Base-by-base conservation (phyloP, 1,140 invertebrate species). In the Hyposmocoma kahamanoa region DNA sequence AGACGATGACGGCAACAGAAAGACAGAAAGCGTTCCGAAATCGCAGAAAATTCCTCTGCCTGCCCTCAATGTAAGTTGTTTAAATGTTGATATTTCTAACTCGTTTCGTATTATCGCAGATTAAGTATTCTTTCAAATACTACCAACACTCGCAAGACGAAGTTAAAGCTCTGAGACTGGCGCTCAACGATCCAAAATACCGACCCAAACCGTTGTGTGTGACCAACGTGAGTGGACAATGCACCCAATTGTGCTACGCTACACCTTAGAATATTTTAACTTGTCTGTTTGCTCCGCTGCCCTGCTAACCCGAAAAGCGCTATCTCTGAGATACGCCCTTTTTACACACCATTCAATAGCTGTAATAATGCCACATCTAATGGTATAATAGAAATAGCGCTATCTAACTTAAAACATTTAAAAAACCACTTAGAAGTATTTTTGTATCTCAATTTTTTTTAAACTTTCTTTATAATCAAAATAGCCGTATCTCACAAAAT, bases 11-110 rank as follows among this genome's bases (percentile, higher is more conserved):
- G 88, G 89, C 60, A 87, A 87, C 58, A 89, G 88, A 69, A 88
- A 88, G 58, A 85, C 87, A 50, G 90, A 91, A 53, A 87, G 79
- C 38, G 53, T 84, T 19, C 72, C 76, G 60, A 87, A 87, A 61
- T 76, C 86, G 3, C 86, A 90, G 75, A 86, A 88, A 49, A 88
- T 89, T 59, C 91, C 91, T 21, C 87, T 93, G 57, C 91, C 91
- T 50, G 91, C 91, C 28, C 73, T 93, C 56, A 93, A 93, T 78
- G 92, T 93, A 90, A 90, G 90, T 89, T 42, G 20, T 39, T 43
- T 53, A 30, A 1, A 10, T 10, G 4, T 42, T 42, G 39, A 8
- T 53, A 47, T 49, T 52, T 55, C 39, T 60, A 62, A 56, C 54
- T 68, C 62, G 28, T 44, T 59, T 60, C 70, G 50, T 62, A 65